Evolutionary conservation across 2,113 vertebrate genomes (phyloP).

Genomic region (Indri indri): DNA sequence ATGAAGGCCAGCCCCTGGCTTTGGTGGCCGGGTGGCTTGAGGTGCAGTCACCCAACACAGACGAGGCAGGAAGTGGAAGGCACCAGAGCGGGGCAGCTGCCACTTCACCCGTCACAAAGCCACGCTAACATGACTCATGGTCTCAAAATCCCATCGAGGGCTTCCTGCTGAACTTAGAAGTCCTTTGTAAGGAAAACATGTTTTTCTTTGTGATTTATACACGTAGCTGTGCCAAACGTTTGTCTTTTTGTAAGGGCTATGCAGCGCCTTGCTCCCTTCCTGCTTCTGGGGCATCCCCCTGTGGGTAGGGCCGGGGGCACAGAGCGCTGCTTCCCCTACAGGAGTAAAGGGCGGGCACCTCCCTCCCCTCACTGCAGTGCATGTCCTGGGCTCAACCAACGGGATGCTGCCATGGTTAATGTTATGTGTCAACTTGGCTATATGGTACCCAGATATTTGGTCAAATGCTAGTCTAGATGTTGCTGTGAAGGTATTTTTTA

Average conservation of each 20-base stretch:
- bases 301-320: fast-evolving
- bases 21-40: not conserved
- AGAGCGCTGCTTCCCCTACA: not conserved
- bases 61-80: not conserved
- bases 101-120: not conserved
- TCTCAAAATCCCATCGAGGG: not conserved
- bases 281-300: not conserved
- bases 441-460: not conserved
- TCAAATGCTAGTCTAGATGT: not conserved
- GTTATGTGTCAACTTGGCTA: not conserved
- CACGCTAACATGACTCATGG: not conserved
- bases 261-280: not conserved
- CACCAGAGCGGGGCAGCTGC: not conserved
- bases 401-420: not conserved
- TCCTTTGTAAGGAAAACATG: not conserved
- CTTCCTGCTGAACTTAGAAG: not conserved
- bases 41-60: not conserved
- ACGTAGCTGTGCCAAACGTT: not conserved
- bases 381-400: not conserved
- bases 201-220: not conserved
- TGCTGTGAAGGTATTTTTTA: not conserved
- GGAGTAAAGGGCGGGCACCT: no score
- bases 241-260: not conserved
- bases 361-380: not conserved
- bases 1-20: not conserved